Evolutionary conservation across 2,113 vertebrate genomes (phyloP), one percentile per base, ranked within the genome.

Genomic region (Heterotis niloticus): DNA sequence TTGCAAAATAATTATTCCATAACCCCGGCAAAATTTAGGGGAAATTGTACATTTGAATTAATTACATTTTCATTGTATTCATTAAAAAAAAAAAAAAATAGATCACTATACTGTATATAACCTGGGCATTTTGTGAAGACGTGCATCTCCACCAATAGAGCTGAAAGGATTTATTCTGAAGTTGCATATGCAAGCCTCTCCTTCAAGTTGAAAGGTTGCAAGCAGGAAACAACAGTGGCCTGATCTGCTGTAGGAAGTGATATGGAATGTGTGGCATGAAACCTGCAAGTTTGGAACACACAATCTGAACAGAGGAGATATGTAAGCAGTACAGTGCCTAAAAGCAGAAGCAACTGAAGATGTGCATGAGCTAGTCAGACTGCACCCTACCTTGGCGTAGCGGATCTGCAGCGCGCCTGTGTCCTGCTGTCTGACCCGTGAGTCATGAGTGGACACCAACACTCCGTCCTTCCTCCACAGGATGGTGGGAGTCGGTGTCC

Each of bases 381-480:
- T 71, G 20, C 82, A 44, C 56, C 72, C 71, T 91, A 99, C 98
- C 97, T 99, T 99, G 66, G 95, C 94, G 0, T 98, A 99, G 85
- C 97, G 92, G 80, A 99, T 98, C 91, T 99, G 97, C 77, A 99
- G 87, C 0, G 92, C 89, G 0, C 97, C 96, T 0, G 91, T 93
- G 84, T 99, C 98, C 85, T 96, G 84, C 85, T 96, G 96, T 83
- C 96, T 98, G 87, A 99, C 91, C 29, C 98, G 94, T 29, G 96
- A 97, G 85, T 99, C 98, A 57, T 98, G 96, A 10, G 95, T 95
- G 78, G 97, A 95, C 82, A 99, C 82, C 24, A 98, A 89, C 56
- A 92, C 87, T 0, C 96, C 93, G 51, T 98, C 97, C 79, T 98
- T 99, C 80, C 95, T 95, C 98, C 98, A 99, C 83, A 98, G 91